Base-by-base conservation (phyloP, 2,888 invertebrate genomes). In the Anticlea derivata region DNA sequence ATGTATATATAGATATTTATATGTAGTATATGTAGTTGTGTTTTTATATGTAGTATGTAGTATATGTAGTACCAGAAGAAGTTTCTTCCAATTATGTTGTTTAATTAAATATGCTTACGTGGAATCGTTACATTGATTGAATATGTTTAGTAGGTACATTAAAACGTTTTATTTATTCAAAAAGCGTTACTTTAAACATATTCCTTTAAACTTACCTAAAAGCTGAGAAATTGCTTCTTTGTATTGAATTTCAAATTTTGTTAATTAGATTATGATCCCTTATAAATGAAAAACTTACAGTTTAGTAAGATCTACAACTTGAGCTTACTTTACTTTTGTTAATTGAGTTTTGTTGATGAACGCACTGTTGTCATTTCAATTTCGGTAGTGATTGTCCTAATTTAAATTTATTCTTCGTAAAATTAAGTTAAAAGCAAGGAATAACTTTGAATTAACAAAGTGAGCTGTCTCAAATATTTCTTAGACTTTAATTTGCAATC, bases 241-340 rank as follows among this genome's bases (percentile, higher is more conserved):
- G 63, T 68, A 65, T 65, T 61, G 60, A 50, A 56, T 66, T 59
- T 61, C 48, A 37, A 61, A 73, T 58, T 68, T 72, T 48, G 44
- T 65, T 77, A 76, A 80, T 78, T 77, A 66, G 68, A 76, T 75
- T 66, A 76, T 68, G 64, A 67, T 63, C 64, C 66, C 61, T 68
- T 66, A 64, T 67, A 63, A 58, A 70, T 72, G 72, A 73, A 75
- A 75, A 74, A 71, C 65, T 1, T n/a, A 17, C 3, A n/a, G n/a
- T 29, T 29, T 41, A 56, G 63, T 65, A 58, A 59, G 70, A 64
- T 68, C 69, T 61, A 40, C 56, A 60, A 47, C 17, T 47, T 39
- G 27, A 34, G 45, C 37, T 50, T 72, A 77, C 63, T 73, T 71
- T 68, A 61, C 66, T 68, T 66, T 72, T 58, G 65, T 63, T 74